Base-by-base conservation (phyloP, 1,140 invertebrate species). In the Teleopsis dalmanni region DNA sequence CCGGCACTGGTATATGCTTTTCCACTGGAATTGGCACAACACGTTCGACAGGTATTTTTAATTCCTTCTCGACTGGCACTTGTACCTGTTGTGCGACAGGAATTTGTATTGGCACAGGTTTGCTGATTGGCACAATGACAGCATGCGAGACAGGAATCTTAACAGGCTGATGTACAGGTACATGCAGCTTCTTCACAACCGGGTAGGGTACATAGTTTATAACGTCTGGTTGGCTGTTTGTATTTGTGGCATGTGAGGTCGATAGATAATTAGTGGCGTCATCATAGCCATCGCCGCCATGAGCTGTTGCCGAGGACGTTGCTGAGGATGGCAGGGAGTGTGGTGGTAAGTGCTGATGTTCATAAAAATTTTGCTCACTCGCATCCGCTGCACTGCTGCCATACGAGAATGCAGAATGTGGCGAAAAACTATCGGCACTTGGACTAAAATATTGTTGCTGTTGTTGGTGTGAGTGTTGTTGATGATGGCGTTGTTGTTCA, bases 51-150 rank as follows among this genome's bases (percentile, higher is more conserved):
- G 83, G 82, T 41, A 85, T 77, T 5, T 77, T 79, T 8, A 87
- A 74, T 48, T 85, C 84, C 57, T 81, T 84, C 44, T 85, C 76
- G 14, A 86, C 76, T 0, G 83, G 79, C 21, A 86, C 79, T 1
- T 82, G 75, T 0, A 86, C 77, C 3, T 83, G 81, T 53, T 85
- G 81, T 0, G 82, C 77, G 2, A 85, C 78, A 0, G 84, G 84
- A 18, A 86, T 76, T 51, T 85, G 83, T 4, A 87, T 82, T 0
- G 84, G 83, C 16, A 86, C 82, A 0, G 83, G 82, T 48, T 84
- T 81, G 0, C 82, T 78, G 0, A 85, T 79, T n/a, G 79, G 79
- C 7, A 85, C 66, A 2, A 83, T 76, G 31, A 85, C 76, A 16
- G 83, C 79, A 64, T 86, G 84, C 0, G 83, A 82, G 2, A 87